A percentile compares a stretch with the other conserved stretches of the same genome.
Conservation (phyloP, 2,797 vertebrate genomes). For the Pangasius larnaudii region DNA sequence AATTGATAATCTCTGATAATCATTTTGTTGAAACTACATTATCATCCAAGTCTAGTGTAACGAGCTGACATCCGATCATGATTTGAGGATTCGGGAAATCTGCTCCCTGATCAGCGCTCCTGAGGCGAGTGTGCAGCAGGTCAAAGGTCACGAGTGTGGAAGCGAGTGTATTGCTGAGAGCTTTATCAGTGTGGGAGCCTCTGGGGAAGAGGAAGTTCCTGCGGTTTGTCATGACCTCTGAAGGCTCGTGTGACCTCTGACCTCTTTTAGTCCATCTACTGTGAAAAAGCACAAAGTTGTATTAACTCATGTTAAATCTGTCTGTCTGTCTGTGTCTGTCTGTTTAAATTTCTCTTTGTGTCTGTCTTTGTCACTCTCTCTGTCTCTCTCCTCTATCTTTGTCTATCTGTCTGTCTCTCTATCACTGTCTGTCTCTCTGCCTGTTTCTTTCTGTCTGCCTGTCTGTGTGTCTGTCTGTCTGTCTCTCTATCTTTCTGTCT, state of each 20-base stretch:
- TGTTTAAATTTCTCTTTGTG: not conserved
- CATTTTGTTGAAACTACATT: not conserved
- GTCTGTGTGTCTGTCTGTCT: not conserved
- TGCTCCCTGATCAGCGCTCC: not conserved
- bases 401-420: not conserved
- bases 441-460: too few relatives aligned
- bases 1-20: not conserved
- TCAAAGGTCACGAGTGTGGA: slow-evolving; percentile 36
- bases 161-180: not conserved
- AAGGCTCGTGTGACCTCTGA: slow-evolving; percentile 31
- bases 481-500: not conserved
- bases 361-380: not conserved
- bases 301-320: not conserved
- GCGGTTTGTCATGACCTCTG: slow-evolving; percentile 38
- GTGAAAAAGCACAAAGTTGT: not conserved
- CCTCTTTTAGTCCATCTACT: slow-evolving; percentile 23
- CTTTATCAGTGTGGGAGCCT: slow-evolving; percentile 10
- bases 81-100: not conserved
- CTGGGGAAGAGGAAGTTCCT: slow-evolving; percentile 47
- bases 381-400: not conserved
- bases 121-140: not conserved
- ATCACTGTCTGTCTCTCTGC: too few relatives aligned
- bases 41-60: not conserved
- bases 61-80: not conserved
- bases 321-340: not conserved